Percentiles rank a stretch among this genome's conserved stretches.
These are phyloP conservation scores for Dicrostonyx torquatus DNA, from an alignment of 2,797 vertebrate genomes.

Conservation along the genomic window DNA sequence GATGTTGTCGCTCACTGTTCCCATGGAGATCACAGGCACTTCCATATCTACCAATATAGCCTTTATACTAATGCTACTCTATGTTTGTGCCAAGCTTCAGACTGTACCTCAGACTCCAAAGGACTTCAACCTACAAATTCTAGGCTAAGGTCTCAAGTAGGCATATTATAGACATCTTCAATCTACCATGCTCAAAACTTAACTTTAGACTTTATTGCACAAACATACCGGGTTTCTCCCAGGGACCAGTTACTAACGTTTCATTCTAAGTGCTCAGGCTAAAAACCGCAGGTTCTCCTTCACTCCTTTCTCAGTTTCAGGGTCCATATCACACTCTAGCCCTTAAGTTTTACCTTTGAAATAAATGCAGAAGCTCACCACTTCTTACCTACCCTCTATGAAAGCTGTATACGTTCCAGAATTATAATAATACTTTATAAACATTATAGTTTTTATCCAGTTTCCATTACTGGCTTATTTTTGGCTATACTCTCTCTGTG, in stretches of 20 bases:
- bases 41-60: neutral
- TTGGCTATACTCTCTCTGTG: neutral
- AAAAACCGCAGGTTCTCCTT: neutral
- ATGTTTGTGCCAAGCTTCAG: neutral
- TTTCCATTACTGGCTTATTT: neutral
- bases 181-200: neutral
- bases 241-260: neutral
- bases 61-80: neutral
- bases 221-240: neutral
- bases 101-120: neutral
- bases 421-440: neutral
- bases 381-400: neutral
- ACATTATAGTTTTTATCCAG: neutral
- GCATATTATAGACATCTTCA: neutral
- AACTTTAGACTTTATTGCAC: too few relatives aligned
- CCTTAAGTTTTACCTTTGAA: neutral
- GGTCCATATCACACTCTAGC: neutral
- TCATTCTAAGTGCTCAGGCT: neutral
- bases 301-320: neutral
- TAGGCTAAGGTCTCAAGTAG: neutral
- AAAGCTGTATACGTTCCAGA: neutral
- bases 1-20: neutral
- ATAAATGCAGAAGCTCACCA: neutral
- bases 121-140: neutral
- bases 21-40: neutral